A percentile compares a stretch with the other conserved stretches of the same genome.
Conservation (phyloP, 1,140 invertebrate species). For the Probaryconus sp. region DNA sequence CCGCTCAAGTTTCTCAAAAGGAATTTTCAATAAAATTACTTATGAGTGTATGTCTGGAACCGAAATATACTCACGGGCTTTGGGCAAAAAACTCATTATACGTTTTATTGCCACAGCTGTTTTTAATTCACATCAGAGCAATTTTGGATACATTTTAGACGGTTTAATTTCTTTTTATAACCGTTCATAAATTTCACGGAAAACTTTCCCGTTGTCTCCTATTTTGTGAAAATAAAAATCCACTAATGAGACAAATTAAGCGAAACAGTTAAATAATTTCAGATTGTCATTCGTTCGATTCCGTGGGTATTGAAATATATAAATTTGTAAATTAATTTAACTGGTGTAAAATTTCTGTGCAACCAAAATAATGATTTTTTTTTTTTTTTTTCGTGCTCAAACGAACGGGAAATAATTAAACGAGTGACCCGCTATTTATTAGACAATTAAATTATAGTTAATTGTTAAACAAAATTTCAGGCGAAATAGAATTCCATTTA, state of each 20-base stretch:
- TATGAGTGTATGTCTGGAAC: constrained; percentile 23
- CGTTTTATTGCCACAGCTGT: neutral
- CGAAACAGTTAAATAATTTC: too few species aligned
- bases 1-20: constrained; percentile 60
- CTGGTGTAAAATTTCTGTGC: too few species aligned
- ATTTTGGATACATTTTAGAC: too few species aligned
- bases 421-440: constrained; percentile 15
- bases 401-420: constrained; percentile 9
- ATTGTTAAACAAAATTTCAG: constrained; percentile 25
- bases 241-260: too few species aligned
- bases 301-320: too few species aligned
- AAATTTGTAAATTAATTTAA: too few species aligned
- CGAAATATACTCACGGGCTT: constrained; percentile 11
- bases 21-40: constrained; percentile 57
- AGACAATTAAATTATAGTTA: constrained; percentile 23
- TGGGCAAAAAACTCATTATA: neutral
- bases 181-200: too few species aligned
- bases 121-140: neutral
- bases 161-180: too few species aligned
- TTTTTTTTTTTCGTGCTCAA: neutral
- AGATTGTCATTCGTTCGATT: too few species aligned
- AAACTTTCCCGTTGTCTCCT: too few species aligned
- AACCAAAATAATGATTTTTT: too few species aligned
- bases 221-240: too few species aligned
- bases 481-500: constrained; percentile 1